Conservation (phyloP, 2,888 invertebrate species). For the Lasioglossum zephyrum region DNA sequence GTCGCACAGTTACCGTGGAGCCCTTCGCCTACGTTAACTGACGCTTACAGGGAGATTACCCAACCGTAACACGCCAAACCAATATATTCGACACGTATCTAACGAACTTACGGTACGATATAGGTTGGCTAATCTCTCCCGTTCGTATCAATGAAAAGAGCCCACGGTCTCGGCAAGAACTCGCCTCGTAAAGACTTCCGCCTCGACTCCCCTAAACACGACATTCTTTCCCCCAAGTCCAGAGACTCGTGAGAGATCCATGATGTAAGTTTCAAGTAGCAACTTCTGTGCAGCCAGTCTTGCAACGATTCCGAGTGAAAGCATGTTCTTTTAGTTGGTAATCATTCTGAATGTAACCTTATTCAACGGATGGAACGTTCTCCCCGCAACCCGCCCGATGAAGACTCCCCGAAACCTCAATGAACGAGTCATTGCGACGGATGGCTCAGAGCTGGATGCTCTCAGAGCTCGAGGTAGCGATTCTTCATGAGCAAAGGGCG, state of each 20-base stretch:
- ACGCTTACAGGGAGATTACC: too few species aligned
- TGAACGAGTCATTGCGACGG: too few species aligned
- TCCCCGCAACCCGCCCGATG: background rate
- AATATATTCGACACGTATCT: too few species aligned
- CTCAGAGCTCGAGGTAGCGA: too few species aligned
- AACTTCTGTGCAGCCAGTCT: conserved; percentile 49
- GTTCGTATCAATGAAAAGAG: too few species aligned
- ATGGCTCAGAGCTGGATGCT: too few species aligned
- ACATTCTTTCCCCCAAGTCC: background rate
- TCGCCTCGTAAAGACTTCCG: background rate
- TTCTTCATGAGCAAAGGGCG: background rate
- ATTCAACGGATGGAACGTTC: conserved; percentile 34
- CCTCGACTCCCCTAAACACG: background rate
- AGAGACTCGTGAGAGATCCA: background rate
- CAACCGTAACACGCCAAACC: too few species aligned
- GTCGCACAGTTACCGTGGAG: too few species aligned
- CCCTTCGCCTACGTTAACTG: background rate
- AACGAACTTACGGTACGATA: too few species aligned
- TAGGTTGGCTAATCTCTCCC: too few species aligned
- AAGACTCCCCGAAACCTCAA: background rate
- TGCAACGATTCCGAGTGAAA: conserved; percentile 75
- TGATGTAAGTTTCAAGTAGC: background rate
- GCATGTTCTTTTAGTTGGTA: conserved; percentile 77
- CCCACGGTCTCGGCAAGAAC: too few species aligned
- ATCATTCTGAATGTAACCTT: conserved; percentile 72